A percentile compares a stretch with the other conserved stretches of the same genome.
Conservation (phyloP, 2,888 invertebrate genomes). For the Margaritifera margaritifera region DNA sequence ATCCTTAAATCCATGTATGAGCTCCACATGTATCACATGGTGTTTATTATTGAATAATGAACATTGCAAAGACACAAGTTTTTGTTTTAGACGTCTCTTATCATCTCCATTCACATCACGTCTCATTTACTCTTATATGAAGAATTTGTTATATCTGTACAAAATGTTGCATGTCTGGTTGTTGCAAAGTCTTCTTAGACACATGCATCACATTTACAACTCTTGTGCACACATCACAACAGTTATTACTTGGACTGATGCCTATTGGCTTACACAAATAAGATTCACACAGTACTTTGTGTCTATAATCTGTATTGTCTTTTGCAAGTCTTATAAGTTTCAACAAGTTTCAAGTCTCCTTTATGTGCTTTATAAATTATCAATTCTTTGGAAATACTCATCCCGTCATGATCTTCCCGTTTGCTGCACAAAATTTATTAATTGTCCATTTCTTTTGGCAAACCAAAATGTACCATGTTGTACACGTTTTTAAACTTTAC, state of each 20-base stretch:
- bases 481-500: conserved; percentile 23
- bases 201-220: conserved; percentile 15
- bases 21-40: no score
- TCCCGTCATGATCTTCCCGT: conserved; percentile 35
- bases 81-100: background rate
- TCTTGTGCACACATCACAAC: conserved; percentile 36
- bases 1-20: conserved; percentile 20
- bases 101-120: conserved; percentile 5
- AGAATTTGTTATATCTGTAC: background rate
- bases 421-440: conserved; percentile 38
- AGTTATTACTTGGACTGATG: conserved; percentile 17
- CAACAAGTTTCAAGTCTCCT: conserved; percentile 21
- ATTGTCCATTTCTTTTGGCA: conserved; percentile 30
- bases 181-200: conserved; percentile 18
- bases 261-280: conserved; percentile 3
- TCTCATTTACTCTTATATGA: conserved; percentile 7
- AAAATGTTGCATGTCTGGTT: conserved; percentile 11
- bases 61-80: conserved; percentile 1
- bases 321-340: conserved; percentile 15
- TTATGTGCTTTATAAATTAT: conserved; percentile 22
- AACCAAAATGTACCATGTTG: conserved; percentile 27
- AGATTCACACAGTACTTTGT: conserved; percentile 5
- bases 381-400: conserved; percentile 28
- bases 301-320: conserved; percentile 15
- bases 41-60: background rate